Evolutionary conservation across 2,113 vertebrate species (phyloP).

Genomic region (Prunella fulvescens): DNA sequence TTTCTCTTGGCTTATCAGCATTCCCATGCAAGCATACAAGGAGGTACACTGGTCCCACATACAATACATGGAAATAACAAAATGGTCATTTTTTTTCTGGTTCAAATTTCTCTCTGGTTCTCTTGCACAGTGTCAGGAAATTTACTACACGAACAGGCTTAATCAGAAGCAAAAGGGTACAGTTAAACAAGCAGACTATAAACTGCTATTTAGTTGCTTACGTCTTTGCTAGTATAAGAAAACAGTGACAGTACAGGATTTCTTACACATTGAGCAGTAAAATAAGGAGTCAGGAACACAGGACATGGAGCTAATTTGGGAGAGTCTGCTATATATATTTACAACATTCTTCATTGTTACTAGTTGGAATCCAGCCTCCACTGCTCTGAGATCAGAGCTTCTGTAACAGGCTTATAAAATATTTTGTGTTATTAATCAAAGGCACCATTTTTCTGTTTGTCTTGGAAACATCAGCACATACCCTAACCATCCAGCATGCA

Average conservation of each 20-base stretch:
- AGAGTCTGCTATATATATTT: background rate
- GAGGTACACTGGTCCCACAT: background rate
- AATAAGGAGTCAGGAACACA: background rate
- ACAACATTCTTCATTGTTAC: background rate
- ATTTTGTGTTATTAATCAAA: background rate
- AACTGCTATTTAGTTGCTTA: background rate
- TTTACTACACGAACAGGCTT: background rate
- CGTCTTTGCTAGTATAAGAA: background rate
- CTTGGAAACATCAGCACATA: background rate
- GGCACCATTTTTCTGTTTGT: slow-evolving; percentile 38
- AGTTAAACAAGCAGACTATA: background rate
- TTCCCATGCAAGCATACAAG: background rate
- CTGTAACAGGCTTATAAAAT: background rate
- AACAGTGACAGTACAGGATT: background rate
- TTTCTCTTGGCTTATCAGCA: slow-evolving; percentile 1
- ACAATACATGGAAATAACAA: background rate
- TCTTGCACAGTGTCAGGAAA: background rate
- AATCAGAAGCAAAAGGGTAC: background rate
- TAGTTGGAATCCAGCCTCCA: background rate
- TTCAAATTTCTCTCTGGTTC: background rate
- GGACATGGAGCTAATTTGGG: background rate
- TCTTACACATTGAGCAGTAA: background rate
- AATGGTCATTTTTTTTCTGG: background rate
- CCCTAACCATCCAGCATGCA: background rate
- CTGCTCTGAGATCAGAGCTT: background rate